phyloP scores from a whole-genome alignment of 2,888 invertebrate species.

The Diarsia brunnea region DNA sequence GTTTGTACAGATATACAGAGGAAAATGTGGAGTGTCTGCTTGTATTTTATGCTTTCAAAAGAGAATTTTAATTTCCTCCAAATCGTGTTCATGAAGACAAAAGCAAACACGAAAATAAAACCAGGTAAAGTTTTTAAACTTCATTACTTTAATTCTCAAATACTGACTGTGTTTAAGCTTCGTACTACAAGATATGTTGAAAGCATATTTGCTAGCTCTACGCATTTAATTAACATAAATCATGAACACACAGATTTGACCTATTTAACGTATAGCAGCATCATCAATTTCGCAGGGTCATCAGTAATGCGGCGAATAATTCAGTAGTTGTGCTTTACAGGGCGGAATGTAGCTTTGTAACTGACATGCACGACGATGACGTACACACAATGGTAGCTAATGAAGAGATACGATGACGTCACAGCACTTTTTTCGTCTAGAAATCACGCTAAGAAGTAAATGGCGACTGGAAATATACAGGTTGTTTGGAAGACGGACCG shows the following conservation, averaged over 20 bases:
- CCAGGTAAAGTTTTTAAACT: not conserved
- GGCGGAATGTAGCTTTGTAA: slow-evolving; percentile 30
- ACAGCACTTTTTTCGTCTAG: slow-evolving; percentile 23
- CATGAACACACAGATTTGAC: slow-evolving; percentile 34
- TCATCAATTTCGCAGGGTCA: slow-evolving; percentile 24
- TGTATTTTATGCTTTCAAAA: slow-evolving; percentile 16
- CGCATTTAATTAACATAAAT: slow-evolving; percentile 31
- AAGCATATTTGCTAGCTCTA: too few species aligned
- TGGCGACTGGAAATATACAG: slow-evolving; percentile 24
- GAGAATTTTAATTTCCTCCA: slow-evolving; percentile 4
- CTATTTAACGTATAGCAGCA: slow-evolving; percentile 35
- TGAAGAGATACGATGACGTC: slow-evolving; percentile 49
- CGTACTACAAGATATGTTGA: not conserved
- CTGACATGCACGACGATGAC: slow-evolving; percentile 36
- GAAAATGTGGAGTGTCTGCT: slow-evolving; percentile 15
- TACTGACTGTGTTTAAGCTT: not conserved
- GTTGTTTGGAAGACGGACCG: not conserved
- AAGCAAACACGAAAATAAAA: slow-evolving; percentile 33
- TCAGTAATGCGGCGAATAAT: slow-evolving; percentile 52
- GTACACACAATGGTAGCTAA: slow-evolving; percentile 43
- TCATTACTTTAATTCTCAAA: slow-evolving; percentile 15
- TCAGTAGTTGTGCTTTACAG: slow-evolving; percentile 34
- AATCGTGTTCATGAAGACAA: not conserved
- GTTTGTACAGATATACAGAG: slow-evolving; percentile 25
- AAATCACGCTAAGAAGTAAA: slow-evolving; percentile 44